These are phyloP conservation scores for Smittia sp. DNA, from an alignment of 2,888 invertebrate genomes.

Conservation along the genomic window DNA sequence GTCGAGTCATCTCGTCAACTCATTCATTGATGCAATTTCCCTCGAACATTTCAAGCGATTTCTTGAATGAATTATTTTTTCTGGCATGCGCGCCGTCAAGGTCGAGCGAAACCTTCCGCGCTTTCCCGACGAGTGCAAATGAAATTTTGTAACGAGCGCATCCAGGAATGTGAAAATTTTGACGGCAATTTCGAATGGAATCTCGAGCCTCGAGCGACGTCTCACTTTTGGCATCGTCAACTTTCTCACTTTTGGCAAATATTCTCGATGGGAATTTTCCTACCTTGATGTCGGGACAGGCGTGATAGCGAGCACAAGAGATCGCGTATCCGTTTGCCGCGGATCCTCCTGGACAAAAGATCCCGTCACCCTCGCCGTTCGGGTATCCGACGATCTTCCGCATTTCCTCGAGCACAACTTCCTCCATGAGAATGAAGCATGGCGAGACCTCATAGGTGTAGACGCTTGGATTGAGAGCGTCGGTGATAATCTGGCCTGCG, in stretches of 20 bases:
- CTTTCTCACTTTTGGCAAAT: background rate
- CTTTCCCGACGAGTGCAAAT: too few species aligned
- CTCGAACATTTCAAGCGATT: too few species aligned
- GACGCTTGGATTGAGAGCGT: conserved; percentile 77
- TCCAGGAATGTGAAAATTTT: too few species aligned
- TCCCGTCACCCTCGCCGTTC: conserved; percentile 74
- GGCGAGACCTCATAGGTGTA: conserved; percentile 90
- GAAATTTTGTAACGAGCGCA: too few species aligned
- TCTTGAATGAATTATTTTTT: background rate
- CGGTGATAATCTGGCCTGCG: conserved; percentile 80
- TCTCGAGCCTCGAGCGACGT: too few species aligned
- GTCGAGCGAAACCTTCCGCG: background rate
- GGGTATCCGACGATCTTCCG: conserved; percentile 72
- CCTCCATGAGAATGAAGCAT: conserved; percentile 84
- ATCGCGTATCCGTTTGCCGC: conserved; percentile 90
- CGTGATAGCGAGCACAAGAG: conserved; percentile 73
- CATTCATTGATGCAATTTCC: too few species aligned
- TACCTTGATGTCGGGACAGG: conserved; percentile 73
- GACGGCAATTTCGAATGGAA: too few species aligned
- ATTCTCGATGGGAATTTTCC: conserved; percentile 31
- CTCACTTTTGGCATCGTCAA: background rate
- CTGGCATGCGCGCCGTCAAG: background rate
- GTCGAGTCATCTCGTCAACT: too few species aligned
- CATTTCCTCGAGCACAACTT: conserved; percentile 76
- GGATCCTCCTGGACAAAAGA: conserved; percentile 88